Percentiles rank a stretch among this genome's conserved stretches.
Conservation (phyloP, 1,140 invertebrate genomes). For the Drosophila pseudoananassae region DNA sequence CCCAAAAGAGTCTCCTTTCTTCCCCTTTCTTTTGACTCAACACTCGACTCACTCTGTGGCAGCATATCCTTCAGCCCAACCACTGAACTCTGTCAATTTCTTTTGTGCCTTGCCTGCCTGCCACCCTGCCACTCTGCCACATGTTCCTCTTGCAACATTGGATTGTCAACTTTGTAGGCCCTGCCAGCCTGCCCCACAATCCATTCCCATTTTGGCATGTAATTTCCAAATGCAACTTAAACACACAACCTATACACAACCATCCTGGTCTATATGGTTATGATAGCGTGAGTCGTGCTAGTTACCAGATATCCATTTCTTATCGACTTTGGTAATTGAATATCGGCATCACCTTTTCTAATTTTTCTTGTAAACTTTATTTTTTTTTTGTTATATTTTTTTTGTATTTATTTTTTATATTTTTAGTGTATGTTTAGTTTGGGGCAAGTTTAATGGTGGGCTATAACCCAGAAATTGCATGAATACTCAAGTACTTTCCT, state of each 20-base stretch:
- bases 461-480: conserved; percentile 81
- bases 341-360: background rate
- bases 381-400: conserved; percentile 14
- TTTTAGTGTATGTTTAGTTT: conserved; percentile 52
- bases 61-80: conserved; percentile 38
- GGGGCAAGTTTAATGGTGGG: conserved; percentile 74
- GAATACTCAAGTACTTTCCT: conserved; percentile 71
- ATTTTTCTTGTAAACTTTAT: background rate
- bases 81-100: conserved; percentile 45
- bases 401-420: background rate
- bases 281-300: background rate
- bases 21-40: conserved; percentile 55
- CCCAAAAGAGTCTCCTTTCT: conserved; percentile 15
- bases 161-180: conserved; percentile 66
- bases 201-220: conserved; percentile 72
- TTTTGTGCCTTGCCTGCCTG: conserved; percentile 46
- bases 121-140: too few relatives aligned
- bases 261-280: background rate
- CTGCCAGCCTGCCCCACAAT: conserved; percentile 27
- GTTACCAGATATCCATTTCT: too few relatives aligned
- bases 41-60: conserved; percentile 45
- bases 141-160: conserved; percentile 65
- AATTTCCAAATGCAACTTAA: conserved; percentile 67
- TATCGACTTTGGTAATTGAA: background rate
- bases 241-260: conserved; percentile 9